These are phyloP conservation scores for Osmerus eperlanus DNA, from an alignment of 2,113 vertebrate species.

Conservation along the genomic window DNA sequence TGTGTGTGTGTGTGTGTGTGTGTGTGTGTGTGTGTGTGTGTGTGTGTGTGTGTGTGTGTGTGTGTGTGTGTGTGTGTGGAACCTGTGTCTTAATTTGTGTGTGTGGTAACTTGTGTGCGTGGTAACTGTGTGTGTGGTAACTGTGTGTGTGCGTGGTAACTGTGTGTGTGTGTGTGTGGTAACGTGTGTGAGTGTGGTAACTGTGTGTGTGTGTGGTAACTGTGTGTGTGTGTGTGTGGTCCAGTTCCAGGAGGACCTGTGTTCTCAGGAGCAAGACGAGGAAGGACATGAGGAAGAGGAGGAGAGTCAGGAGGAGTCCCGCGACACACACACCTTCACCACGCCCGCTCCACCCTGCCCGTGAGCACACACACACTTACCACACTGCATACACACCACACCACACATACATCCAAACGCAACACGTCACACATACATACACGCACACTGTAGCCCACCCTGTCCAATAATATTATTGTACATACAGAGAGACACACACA, in stretches of 20 bases:
- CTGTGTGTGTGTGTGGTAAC: neutral
- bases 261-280: conserved; percentile 83
- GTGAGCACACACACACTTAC: conserved; percentile 49
- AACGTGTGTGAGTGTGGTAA: neutral
- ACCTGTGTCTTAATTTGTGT: neutral
- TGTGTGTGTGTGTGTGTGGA: neutral
- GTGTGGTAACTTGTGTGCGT: neutral
- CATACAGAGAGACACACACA: no score
- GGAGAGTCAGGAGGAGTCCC: conserved; percentile 69
- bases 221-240: neutral
- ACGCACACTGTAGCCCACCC: neutral
- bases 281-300: conserved; percentile 84
- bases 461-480: neutral
- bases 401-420: neutral
- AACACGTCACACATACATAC: neutral
- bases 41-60: neutral
- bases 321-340: conserved; percentile 60
- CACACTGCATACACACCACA: neutral
- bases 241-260: conserved; percentile 91
- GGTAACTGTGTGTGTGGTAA: neutral
- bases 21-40: neutral
- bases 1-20: no score
- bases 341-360: conserved; percentile 66
- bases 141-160: no score
- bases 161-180: neutral